Percentiles rank a stretch among this genome's conserved stretches.
phyloP scores from a whole-genome alignment of 1,140 invertebrate species.

The Camponotus floridanus region DNA sequence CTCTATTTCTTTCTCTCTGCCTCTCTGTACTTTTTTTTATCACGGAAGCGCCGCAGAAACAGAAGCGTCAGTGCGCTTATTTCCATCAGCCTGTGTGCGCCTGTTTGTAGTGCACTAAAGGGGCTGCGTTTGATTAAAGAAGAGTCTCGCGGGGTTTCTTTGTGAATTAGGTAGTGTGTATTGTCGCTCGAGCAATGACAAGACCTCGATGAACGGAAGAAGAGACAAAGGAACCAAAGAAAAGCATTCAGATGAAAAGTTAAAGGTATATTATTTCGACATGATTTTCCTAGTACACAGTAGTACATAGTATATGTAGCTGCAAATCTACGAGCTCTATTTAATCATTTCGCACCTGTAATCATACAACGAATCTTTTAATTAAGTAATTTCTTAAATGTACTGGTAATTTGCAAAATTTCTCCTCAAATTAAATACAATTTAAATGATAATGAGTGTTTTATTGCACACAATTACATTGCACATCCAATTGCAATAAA shows the following conservation, averaged over 20 bases:
- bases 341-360: neutral
- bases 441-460: neutral
- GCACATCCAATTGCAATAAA: neutral
- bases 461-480: neutral
- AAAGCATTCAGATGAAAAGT: neutral
- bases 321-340: neutral
- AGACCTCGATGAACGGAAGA: slow-evolving; percentile 1
- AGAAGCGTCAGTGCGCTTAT: slow-evolving; percentile 49
- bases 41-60: slow-evolving; percentile 18
- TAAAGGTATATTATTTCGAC: neutral
- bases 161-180: slow-evolving; percentile 49
- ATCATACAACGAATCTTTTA: neutral
- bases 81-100: slow-evolving; percentile 16
- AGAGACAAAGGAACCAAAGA: neutral
- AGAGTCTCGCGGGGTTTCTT: slow-evolving; percentile 54
- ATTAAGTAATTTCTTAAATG: neutral
- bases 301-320: no score
- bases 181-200: slow-evolving; percentile 34
- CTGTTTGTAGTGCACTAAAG: slow-evolving; percentile 35
- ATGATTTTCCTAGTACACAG: neutral
- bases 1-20: neutral
- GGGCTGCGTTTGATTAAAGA: slow-evolving; percentile 63
- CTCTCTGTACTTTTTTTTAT: slow-evolving; percentile 18
- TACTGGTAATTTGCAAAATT: neutral
- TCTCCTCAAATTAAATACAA: neutral